These are phyloP conservation scores for Arctopsyche grandis DNA, from an alignment of 1,140 invertebrate genomes.

Conservation along the genomic window DNA sequence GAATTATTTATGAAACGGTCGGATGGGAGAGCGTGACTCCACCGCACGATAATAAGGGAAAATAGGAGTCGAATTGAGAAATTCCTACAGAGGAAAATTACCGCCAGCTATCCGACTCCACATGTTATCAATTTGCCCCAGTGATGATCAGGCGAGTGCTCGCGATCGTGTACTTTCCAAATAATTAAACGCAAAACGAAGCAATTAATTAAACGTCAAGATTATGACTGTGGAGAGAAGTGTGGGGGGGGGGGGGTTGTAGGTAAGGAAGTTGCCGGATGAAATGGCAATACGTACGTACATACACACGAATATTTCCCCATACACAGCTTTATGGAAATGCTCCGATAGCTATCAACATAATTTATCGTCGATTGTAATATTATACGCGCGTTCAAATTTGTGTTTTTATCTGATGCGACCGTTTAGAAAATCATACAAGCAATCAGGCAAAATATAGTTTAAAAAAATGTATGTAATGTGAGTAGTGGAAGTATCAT, in stretches of 20 bases:
- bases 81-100: no score
- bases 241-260: no score
- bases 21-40: background rate
- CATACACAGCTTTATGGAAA: slow-evolving; percentile 18
- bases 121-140: background rate
- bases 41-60: no score
- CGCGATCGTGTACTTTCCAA: slow-evolving; percentile 4
- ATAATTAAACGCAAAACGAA: slow-evolving; percentile 25
- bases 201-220: slow-evolving; percentile 30
- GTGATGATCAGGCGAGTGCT: background rate
- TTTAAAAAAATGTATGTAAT: background rate
- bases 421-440: slow-evolving; percentile 16
- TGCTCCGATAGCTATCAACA: background rate
- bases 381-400: slow-evolving; percentile 11
- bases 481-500: background rate
- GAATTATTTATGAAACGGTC: slow-evolving; percentile 1
- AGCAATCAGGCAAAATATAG: background rate
- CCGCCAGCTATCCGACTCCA: background rate
- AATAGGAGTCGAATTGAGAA: no score
- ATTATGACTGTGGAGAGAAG: background rate
- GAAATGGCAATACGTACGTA: slow-evolving; percentile 2
- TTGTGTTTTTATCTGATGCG: slow-evolving; percentile 15
- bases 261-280: slow-evolving; percentile 1
- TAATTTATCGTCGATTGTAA: slow-evolving; percentile 20
- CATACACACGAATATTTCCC: no score